phyloP scores from a whole-genome alignment of 1,140 invertebrate genomes.

The Drosophila punjabiensis region DNA sequence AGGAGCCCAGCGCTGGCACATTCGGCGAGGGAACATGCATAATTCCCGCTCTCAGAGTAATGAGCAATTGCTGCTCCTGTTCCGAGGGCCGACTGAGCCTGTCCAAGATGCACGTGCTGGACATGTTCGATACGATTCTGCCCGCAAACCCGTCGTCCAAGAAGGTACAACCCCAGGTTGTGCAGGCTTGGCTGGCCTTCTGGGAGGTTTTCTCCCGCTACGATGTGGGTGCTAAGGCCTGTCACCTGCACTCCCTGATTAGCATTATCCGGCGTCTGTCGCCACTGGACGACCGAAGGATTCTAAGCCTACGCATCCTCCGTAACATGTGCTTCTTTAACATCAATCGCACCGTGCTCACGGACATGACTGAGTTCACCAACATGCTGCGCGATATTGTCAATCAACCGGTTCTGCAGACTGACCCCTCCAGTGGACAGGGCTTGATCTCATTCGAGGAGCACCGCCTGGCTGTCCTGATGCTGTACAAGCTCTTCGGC shows the following conservation, averaged over 20 bases:
- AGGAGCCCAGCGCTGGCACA: slow-evolving; percentile 20
- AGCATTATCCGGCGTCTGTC: slow-evolving; percentile 28
- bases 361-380: slow-evolving; percentile 42
- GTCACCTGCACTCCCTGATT: slow-evolving; percentile 63
- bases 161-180: slow-evolving; percentile 84
- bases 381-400: slow-evolving; percentile 59
- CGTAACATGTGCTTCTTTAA: slow-evolving; percentile 77
- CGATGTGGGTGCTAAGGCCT: slow-evolving; percentile 73
- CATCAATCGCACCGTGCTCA: slow-evolving; percentile 56
- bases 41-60: slow-evolving; percentile 48
- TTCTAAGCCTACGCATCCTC: slow-evolving; percentile 62
- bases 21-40: background rate
- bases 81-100: slow-evolving; percentile 66
- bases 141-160: slow-evolving; percentile 12
- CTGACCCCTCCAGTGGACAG: background rate
- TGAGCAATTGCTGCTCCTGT: slow-evolving; percentile 75
- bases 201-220: slow-evolving; percentile 85
- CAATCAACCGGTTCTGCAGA: slow-evolving; percentile 9
- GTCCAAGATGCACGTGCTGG: slow-evolving; percentile 80
- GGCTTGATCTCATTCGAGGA: slow-evolving; percentile 51
- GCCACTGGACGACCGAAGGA: slow-evolving; percentile 24
- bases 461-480: slow-evolving; percentile 55
- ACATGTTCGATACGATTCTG: slow-evolving; percentile 79
- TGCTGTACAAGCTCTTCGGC: slow-evolving; percentile 73
- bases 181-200: slow-evolving; percentile 86